Evolutionary conservation across 2,888 invertebrate genomes (phyloP).

Genomic region (Heliconius ismenius): DNA sequence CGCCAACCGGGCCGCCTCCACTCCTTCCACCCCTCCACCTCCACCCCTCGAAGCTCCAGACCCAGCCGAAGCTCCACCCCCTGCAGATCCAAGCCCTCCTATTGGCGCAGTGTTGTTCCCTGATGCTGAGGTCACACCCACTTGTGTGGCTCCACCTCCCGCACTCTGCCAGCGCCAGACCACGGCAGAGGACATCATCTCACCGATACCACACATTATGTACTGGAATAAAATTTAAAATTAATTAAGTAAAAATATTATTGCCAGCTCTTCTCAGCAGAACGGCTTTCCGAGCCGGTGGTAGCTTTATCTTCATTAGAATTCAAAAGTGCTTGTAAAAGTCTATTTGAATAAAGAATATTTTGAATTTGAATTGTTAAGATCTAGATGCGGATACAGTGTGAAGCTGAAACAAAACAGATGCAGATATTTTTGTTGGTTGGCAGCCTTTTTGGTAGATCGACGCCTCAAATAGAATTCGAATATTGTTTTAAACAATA

Average conservation of each 20-base stretch:
- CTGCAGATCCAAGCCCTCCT: slow-evolving; percentile 42
- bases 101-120: background rate
- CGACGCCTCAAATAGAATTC: too few relatives aligned
- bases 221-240: slow-evolving; percentile 81
- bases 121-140: slow-evolving; percentile 45
- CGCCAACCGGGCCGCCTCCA: slow-evolving; percentile 56
- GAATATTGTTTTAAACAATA: too few relatives aligned
- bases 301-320: too few relatives aligned
- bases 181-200: slow-evolving; percentile 87
- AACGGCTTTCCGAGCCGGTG: too few relatives aligned
- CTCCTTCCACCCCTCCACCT: background rate
- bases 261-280: too few relatives aligned
- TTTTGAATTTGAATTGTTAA: too few relatives aligned
- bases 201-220: slow-evolving; percentile 94
- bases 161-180: slow-evolving; percentile 73
- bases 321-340: too few relatives aligned
- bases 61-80: slow-evolving; percentile 47
- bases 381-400: too few relatives aligned
- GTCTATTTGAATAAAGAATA: too few relatives aligned
- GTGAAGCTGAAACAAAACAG: too few relatives aligned
- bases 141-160: slow-evolving; percentile 48
- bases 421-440: too few relatives aligned
- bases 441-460: too few relatives aligned
- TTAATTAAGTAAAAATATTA: background rate
- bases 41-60: slow-evolving; percentile 46